These are phyloP conservation scores for Triops longicaudatus DNA, from an alignment of 1,140 invertebrate genomes.

Conservation along the genomic window DNA sequence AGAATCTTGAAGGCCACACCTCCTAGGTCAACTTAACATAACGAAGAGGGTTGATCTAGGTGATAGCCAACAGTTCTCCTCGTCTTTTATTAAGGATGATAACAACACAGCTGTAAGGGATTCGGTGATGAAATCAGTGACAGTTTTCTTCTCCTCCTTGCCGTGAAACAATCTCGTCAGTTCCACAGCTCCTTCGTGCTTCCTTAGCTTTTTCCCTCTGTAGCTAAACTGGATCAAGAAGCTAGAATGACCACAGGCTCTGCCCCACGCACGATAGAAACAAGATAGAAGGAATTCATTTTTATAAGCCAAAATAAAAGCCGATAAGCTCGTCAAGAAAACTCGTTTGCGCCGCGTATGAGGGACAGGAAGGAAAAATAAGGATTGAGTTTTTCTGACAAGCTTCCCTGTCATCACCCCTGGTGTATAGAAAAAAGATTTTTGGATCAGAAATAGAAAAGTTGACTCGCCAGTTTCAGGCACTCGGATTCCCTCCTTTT, in stretches of 20 bases:
- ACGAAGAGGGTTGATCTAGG: neutral
- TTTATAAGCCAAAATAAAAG: neutral
- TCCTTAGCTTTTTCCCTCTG: neutral
- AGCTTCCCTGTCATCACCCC: neutral
- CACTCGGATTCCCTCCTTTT: neutral
- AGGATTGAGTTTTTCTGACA: neutral
- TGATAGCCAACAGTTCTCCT: neutral
- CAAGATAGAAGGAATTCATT: neutral
- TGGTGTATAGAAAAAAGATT: neutral
- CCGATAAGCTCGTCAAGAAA: neutral
- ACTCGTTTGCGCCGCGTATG: neutral
- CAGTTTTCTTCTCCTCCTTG: neutral
- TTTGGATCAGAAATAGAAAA: neutral
- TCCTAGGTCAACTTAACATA: too few species aligned
- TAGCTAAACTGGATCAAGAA: constrained; percentile 12
- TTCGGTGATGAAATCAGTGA: neutral
- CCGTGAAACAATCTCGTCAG: constrained; percentile 1
- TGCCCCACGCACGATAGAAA: neutral
- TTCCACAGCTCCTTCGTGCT: neutral
- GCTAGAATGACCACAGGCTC: neutral
- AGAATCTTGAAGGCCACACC: too few species aligned
- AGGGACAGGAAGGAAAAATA: neutral
- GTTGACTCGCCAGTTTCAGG: neutral
- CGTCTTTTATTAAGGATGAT: neutral
- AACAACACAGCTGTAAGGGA: neutral